Percentiles rank a stretch among this genome's conserved stretches.
phyloP scores from a whole-genome alignment of 2,888 invertebrate genomes.

The Lagria hirta region DNA sequence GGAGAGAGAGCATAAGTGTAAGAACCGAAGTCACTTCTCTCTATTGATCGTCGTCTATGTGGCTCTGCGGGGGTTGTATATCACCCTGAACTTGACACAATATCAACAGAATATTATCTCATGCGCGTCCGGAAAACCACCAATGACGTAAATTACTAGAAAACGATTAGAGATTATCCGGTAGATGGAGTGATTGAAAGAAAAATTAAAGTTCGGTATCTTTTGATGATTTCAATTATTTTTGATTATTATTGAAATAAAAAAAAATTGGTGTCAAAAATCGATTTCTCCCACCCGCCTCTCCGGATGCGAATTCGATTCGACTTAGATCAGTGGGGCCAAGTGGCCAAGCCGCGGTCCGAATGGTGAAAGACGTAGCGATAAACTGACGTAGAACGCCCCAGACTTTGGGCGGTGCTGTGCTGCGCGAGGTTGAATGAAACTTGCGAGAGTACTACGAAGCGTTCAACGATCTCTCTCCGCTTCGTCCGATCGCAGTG shows the following conservation, averaged over 20 bases:
- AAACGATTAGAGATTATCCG: no score
- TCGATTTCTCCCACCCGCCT: no score
- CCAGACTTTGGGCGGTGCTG: slow-evolving; percentile 53
- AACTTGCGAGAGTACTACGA: slow-evolving; percentile 49
- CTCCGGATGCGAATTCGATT: no score
- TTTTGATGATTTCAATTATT: no score
- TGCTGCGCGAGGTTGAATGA: slow-evolving; percentile 52
- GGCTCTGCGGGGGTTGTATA: slow-evolving; percentile 29
- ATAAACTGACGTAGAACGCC: slow-evolving; percentile 42
- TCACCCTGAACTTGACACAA: slow-evolving; percentile 34
- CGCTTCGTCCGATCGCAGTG: slow-evolving; percentile 31
- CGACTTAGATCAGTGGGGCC: no score
- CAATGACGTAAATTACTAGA: no score
- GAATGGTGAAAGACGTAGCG: slow-evolving; percentile 35
- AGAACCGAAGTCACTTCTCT: slow-evolving; percentile 33
- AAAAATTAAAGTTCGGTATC: no score
- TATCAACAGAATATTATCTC: no score
- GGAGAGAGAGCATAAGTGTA: slow-evolving; percentile 29
- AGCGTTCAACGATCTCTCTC: slow-evolving; percentile 53
- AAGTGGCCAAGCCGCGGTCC: slow-evolving; percentile 6
- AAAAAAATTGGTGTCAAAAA: no score
- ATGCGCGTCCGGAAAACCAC: no score
- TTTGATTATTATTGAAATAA: no score
- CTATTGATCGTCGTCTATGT: slow-evolving; percentile 34
- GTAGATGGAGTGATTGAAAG: no score